Percentiles rank a stretch among this genome's conserved stretches.
These are phyloP conservation scores for Semnornis frantzii DNA, from an alignment of 2,113 vertebrate genomes.

Conservation along the genomic window DNA sequence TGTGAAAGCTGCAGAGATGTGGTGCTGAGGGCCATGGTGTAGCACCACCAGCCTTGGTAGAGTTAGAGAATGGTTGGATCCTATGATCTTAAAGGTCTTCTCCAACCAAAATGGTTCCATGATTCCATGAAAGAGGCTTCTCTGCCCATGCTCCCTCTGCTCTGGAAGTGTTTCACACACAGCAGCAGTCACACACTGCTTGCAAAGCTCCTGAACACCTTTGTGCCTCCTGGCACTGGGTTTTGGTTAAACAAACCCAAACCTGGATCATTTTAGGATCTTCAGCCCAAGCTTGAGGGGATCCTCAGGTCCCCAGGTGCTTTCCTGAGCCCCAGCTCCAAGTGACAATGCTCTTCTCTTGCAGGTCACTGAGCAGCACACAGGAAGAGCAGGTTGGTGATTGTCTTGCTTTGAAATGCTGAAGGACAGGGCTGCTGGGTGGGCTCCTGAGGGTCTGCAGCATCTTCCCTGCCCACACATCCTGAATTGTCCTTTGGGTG, in stretches of 20 bases:
- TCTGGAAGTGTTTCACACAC: not conserved
- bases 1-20: too few species aligned
- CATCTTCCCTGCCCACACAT: not conserved
- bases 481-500: not conserved
- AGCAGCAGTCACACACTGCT: too few species aligned
- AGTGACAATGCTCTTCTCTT: not conserved
- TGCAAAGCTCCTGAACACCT: too few species aligned
- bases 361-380: not conserved
- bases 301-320: not conserved
- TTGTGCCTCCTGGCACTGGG: not conserved
- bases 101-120: too few species aligned
- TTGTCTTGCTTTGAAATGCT: not conserved
- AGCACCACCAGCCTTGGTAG: too few species aligned
- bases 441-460: not conserved
- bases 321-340: not conserved
- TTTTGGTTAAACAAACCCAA: not conserved
- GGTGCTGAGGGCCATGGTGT: too few species aligned
- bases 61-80: too few species aligned
- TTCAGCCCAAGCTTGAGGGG: not conserved
- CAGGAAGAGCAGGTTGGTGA: conserved; percentile 66
- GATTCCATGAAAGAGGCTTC: too few species aligned
- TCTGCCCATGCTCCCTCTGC: not conserved
- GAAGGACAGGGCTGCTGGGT: not conserved
- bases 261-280: not conserved
- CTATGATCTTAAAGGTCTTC: too few species aligned